Evolutionary conservation across 1,140 invertebrate genomes (phyloP), one percentile per base, ranked within the genome.

Genomic region (Zaprionus africanus): DNA sequence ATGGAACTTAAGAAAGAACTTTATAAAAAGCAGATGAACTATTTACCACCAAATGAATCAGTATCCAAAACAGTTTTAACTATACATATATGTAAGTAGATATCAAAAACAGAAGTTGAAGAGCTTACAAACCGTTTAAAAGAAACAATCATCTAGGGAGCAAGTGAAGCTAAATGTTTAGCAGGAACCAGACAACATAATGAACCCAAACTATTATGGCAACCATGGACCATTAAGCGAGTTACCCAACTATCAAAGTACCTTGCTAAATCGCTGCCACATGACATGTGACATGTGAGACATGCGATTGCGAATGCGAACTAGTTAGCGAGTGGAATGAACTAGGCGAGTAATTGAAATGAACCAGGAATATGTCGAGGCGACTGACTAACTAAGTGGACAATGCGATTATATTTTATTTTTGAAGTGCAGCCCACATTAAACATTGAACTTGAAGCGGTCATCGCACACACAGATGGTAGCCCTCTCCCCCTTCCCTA

Each of bases 381-480:
- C 17, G 46, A 51, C 46, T 51, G 46, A 51, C 46, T 51, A 51
- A 51, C 46, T 51, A 51, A 51, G 46, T 24, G 46, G 19, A 51
- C 46, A 51, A 51, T 51, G 46, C 46, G 46, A 51, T 24, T 51
- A 51, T 24, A 24, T 51, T 11, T 15, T 22, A 22, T 22, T 7
- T 43, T 51, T 24, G 46, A 51, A 51, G 46, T 51, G 46, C 46
- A 51, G 46, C 46, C 19, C 46, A 51, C 43, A 49, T 51, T 51
- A 19, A 51, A 24, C 46, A 51, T 51, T 51, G 46, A 51, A 51
- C 46, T 51, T 51, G 46, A 51, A 51, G 46, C 46, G 46, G 46
- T 51, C 46, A 24, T 12, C 46, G 46, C 46, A 51, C 46, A 22
- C 17, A 22, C 17, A 51, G 11, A 24, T 7, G 12, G 12, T 22